phyloP scores from a whole-genome alignment of 2,797 vertebrate species.

The Spizella passerina region DNA sequence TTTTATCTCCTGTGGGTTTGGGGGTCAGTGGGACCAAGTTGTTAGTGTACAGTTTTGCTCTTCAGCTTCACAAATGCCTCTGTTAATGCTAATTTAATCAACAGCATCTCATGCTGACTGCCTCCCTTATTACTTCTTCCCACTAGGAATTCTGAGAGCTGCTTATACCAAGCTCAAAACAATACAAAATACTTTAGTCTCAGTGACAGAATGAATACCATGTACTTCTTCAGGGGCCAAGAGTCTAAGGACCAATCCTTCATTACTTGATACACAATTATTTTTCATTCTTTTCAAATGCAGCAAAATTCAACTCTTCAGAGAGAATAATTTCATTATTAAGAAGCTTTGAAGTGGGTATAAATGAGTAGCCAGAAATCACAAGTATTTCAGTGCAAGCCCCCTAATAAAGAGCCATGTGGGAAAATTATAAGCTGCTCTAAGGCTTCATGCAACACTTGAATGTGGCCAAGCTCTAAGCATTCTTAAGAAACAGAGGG shows the following conservation, averaged over 20 bases:
- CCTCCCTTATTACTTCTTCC: neutral
- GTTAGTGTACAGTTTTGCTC: neutral
- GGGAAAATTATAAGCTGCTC: neutral
- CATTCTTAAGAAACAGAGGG: neutral
- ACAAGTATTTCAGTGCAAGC: neutral
- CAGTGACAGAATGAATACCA: neutral
- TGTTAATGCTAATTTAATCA: neutral
- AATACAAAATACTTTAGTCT: neutral
- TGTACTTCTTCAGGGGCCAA: neutral
- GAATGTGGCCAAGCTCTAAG: neutral
- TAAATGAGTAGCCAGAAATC: neutral
- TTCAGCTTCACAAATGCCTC: neutral
- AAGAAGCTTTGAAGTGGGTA: neutral
- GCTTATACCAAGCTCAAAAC: neutral
- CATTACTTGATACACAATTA: neutral
- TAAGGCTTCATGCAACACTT: neutral
- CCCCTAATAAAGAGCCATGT: neutral
- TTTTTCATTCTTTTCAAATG: slow-evolving; percentile 1
- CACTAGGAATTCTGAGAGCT: neutral
- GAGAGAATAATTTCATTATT: neutral
- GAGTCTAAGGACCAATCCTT: neutral
- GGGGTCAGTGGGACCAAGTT: neutral
- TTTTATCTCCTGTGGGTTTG: neutral
- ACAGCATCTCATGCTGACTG: neutral
- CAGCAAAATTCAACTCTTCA: neutral